phyloP scores from a whole-genome alignment of 2,113 vertebrate species.

The Chrysochloris asiatica region DNA sequence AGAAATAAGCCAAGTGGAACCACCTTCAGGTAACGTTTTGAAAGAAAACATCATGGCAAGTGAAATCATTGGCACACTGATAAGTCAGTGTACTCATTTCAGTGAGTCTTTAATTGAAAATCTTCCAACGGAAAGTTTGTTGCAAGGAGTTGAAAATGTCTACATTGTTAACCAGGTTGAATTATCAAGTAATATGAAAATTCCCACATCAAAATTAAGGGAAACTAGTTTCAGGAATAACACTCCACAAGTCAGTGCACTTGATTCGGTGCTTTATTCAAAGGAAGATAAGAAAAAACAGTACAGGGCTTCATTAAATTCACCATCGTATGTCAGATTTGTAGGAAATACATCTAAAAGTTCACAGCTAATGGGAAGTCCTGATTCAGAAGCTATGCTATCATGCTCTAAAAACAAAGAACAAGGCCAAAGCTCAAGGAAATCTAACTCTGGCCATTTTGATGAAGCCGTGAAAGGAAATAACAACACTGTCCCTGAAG shows the following conservation, averaged over 20 bases:
- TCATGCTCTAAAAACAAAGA: background rate
- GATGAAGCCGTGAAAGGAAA: background rate
- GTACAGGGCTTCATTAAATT: background rate
- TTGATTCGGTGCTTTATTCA: background rate
- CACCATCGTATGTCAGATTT: background rate
- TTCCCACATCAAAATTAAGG: constrained; percentile 4
- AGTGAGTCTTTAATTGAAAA: constrained; percentile 48
- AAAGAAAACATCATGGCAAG: constrained; percentile 66
- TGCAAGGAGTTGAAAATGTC: constrained; percentile 41
- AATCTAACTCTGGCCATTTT: background rate
- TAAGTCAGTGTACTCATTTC: constrained; percentile 65
- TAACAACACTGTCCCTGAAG: constrained; percentile 22
- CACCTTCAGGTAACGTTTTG: background rate
- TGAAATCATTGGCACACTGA: constrained; percentile 62
- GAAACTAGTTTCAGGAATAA: background rate
- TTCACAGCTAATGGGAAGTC: background rate
- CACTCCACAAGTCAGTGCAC: background rate
- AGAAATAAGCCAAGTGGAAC: constrained; percentile 64
- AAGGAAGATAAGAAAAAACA: background rate
- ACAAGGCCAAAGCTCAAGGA: background rate
- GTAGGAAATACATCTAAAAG: background rate
- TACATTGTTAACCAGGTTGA: constrained; percentile 63
- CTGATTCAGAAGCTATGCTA: background rate
- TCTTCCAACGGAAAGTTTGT: constrained; percentile 15
- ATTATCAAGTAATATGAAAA: constrained; percentile 32